Percentiles rank a stretch among this genome's conserved stretches.
Conservation (phyloP, 2,797 vertebrate species). For the Sylvilagus floridanus region DNA sequence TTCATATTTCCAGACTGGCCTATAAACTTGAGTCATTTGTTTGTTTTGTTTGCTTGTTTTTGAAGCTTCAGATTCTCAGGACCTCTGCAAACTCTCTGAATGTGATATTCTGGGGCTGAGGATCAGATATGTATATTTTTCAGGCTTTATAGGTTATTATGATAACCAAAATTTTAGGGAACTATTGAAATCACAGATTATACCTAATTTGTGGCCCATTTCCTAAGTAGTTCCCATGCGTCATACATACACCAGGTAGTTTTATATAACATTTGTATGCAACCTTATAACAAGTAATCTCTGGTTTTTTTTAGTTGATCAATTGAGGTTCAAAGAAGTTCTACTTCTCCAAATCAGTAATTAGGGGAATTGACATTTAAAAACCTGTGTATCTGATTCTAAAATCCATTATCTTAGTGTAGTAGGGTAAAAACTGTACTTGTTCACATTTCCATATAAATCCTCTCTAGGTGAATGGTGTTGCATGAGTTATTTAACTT, state of each 20-base stretch:
- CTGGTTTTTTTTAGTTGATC: not conserved
- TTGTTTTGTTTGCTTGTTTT: not conserved
- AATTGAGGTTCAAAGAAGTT: constrained; percentile 14
- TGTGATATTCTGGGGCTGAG: not conserved
- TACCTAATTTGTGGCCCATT: not conserved
- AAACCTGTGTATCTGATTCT: not conserved
- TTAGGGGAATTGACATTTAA: not conserved
- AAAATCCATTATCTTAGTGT: not conserved
- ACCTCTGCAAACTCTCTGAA: not conserved
- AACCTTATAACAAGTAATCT: not conserved
- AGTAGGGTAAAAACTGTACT: not conserved
- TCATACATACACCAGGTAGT: not conserved
- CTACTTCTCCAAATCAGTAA: not conserved
- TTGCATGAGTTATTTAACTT: not conserved
- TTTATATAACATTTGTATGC: not conserved
- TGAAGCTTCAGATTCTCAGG: not conserved
- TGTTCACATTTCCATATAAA: not conserved
- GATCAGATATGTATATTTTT: not conserved
- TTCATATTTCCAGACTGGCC: not conserved
- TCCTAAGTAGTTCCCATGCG: not conserved
- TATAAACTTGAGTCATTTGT: not conserved
- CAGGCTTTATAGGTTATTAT: not conserved
- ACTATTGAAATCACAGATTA: not conserved
- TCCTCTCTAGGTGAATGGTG: not conserved
- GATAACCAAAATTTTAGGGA: not conserved